Percentiles rank a stretch among this genome's conserved stretches.
These are phyloP conservation scores for Bombus impatiens DNA, from an alignment of 1,140 invertebrate species.

Conservation along the genomic window DNA sequence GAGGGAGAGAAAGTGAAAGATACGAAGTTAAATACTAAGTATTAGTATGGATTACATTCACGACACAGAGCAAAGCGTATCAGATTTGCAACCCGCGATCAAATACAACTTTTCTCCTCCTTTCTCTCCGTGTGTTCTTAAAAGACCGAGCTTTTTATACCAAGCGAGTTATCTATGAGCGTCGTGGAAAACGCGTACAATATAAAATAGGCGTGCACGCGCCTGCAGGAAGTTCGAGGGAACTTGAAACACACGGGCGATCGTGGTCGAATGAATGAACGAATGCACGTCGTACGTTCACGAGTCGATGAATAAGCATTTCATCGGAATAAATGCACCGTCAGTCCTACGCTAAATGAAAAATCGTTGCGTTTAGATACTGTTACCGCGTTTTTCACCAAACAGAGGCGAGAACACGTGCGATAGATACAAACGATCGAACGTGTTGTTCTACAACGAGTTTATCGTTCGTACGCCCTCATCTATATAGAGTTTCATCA, in stretches of 20 bases:
- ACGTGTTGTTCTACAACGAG: no score
- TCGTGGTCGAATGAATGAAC: conserved; percentile 1
- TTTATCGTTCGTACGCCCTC: no score
- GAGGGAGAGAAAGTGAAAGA: neutral
- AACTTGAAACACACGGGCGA: neutral
- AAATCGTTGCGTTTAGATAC: conserved; percentile 4
- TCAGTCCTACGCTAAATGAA: neutral
- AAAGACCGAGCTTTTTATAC: conserved; percentile 2
- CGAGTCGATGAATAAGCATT: neutral
- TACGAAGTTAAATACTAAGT: no score
- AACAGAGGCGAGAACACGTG: neutral
- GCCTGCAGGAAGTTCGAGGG: neutral
- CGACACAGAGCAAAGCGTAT: neutral
- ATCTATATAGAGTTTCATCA: no score
- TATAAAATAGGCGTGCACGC: conserved; percentile 1
- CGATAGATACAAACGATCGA: no score
- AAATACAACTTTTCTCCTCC: conserved; percentile 25
- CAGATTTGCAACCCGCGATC: neutral
- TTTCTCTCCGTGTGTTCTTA: neutral
- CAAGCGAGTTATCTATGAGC: neutral
- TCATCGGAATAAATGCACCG: neutral
- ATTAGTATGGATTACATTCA: conserved; percentile 10
- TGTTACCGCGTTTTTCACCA: neutral
- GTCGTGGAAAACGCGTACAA: neutral
- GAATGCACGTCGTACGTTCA: no score